Evolutionary conservation across 2,113 vertebrate genomes (phyloP).

Genomic region (Podarcis cretensis): DNA sequence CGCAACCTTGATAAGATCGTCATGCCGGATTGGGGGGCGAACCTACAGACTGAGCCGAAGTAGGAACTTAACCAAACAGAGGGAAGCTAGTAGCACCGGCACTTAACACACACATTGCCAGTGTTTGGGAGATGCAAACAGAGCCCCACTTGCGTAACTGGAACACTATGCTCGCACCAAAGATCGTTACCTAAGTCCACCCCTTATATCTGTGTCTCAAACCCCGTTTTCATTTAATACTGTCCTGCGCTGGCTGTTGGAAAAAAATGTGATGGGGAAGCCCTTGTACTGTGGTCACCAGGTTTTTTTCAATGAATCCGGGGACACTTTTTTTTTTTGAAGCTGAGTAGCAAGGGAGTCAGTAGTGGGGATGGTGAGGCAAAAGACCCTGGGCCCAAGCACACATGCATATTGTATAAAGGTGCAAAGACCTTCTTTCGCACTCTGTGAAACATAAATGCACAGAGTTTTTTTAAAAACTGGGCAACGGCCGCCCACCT

Average conservation of each 20-base stretch:
- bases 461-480: no score
- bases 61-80: slow-evolving; percentile 69
- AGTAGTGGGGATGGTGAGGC: no score
- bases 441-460: no score
- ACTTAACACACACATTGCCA: neutral
- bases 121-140: neutral
- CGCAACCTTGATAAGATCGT: slow-evolving; percentile 68
- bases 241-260: neutral
- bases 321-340: no score
- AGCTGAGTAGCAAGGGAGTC: no score
- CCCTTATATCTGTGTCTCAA: neutral
- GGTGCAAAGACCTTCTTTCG: no score
- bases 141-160: neutral
- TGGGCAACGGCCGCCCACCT: no score
- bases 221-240: neutral
- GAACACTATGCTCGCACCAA: neutral
- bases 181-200: neutral
- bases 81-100: slow-evolving; percentile 57
- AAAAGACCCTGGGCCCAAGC: no score
- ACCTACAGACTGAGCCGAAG: slow-evolving; percentile 65
- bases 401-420: no score
- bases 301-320: no score
- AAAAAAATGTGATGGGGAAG: neutral
- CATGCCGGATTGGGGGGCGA: slow-evolving; percentile 42
- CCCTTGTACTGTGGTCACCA: no score